Conservation (phyloP, 2,888 invertebrate genomes). For the Mantis religiosa region DNA sequence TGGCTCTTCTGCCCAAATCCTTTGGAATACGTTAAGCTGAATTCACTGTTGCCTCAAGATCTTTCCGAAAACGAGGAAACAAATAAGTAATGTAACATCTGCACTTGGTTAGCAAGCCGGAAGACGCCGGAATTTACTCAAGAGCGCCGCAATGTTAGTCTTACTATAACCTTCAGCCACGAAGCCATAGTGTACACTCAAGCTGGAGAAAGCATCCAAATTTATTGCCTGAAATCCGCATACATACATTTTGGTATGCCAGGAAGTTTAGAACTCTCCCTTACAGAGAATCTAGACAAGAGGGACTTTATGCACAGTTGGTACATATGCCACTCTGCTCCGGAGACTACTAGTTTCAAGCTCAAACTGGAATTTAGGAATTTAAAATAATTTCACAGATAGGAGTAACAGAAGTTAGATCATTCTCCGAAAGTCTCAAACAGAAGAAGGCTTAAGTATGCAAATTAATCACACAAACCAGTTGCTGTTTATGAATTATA, state of each 20-base stretch:
- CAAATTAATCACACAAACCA: too few relatives aligned
- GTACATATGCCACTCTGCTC: too few relatives aligned
- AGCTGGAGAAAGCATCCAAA: neutral
- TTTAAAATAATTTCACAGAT: too few relatives aligned
- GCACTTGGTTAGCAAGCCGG: neutral
- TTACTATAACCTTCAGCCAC: neutral
- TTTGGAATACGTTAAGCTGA: neutral
- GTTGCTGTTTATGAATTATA: too few relatives aligned
- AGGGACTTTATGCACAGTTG: neutral
- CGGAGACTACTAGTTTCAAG: too few relatives aligned
- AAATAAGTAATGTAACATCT: neutral
- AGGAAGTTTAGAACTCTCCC: neutral
- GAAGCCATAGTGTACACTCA: neutral
- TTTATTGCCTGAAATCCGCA: neutral
- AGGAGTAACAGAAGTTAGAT: too few relatives aligned
- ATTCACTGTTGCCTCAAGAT: neutral
- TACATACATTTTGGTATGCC: neutral
- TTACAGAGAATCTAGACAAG: neutral
- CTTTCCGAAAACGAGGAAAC: neutral
- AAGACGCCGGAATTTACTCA: neutral
- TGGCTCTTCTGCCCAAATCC: neutral
- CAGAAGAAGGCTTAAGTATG: too few relatives aligned
- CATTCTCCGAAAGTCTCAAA: too few relatives aligned
- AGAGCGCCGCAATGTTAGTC: neutral
- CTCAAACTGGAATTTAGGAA: too few relatives aligned